Evolutionary conservation across 1,140 invertebrate genomes (phyloP).

Genomic region (Drosophila erecta): DNA sequence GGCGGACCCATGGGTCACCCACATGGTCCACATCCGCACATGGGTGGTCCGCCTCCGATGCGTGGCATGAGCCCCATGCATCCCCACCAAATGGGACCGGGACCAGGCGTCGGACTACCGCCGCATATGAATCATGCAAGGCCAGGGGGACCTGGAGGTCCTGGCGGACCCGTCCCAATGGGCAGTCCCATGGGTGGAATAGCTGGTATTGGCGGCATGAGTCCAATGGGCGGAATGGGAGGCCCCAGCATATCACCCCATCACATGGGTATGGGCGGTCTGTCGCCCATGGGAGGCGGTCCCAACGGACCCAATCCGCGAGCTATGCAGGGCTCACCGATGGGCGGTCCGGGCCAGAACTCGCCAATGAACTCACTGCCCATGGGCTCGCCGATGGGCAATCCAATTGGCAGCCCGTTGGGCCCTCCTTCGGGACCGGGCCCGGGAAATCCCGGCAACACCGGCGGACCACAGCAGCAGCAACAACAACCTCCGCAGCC

Average conservation of each 20-base stretch:
- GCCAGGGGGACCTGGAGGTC: conserved; percentile 57
- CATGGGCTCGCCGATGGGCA: conserved; percentile 90
- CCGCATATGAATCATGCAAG: conserved; percentile 83
- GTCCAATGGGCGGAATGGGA: conserved; percentile 87
- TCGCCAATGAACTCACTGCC: conserved; percentile 90
- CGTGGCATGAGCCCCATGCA: conserved; percentile 89
- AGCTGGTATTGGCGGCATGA: conserved; percentile 86
- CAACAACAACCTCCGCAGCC: conserved; percentile 77
- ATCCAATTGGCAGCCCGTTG: conserved; percentile 90
- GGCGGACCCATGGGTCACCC: conserved; percentile 85
- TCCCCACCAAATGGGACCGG: conserved; percentile 80
- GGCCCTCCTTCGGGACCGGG: conserved; percentile 87
- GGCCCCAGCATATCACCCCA: conserved; percentile 86
- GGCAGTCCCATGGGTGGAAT: conserved; percentile 84
- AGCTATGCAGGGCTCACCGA: conserved; percentile 87
- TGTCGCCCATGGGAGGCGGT: conserved; percentile 88
- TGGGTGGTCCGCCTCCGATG: conserved; percentile 87
- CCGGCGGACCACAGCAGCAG: conserved; percentile 45
- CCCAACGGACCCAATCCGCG: conserved; percentile 85
- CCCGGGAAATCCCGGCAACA: conserved; percentile 85
- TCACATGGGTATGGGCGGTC: conserved; percentile 88
- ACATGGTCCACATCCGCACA: conserved; percentile 84
- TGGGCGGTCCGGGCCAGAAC: conserved; percentile 84
- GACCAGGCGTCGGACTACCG: conserved; percentile 77
- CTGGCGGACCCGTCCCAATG: conserved; percentile 74